A percentile compares a stretch with the other conserved stretches of the same genome.
Conservation (phyloP, 2,113 vertebrate genomes). For the Oryzias melastigma region DNA sequence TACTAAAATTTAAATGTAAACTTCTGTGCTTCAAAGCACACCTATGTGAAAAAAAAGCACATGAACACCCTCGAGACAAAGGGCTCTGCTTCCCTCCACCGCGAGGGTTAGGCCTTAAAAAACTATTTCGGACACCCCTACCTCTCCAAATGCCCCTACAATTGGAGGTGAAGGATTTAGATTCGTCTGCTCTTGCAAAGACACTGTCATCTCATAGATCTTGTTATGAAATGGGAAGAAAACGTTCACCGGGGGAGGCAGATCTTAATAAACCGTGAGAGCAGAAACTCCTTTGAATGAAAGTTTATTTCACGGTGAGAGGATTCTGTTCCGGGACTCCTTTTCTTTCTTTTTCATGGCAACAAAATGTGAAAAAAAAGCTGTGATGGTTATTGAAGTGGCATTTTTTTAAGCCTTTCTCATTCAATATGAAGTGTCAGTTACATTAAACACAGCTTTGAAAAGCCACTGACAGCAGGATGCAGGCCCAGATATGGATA, state of each 20-base stretch:
- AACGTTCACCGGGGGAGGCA: constrained; percentile 34
- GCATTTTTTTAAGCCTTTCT: constrained; percentile 40
- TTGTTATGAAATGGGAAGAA: constrained; percentile 67
- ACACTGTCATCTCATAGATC: constrained; percentile 60
- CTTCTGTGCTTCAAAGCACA: too few relatives aligned
- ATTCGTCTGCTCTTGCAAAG: constrained; percentile 24
- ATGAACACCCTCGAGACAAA: too few relatives aligned
- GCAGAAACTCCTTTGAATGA: constrained; percentile 26
- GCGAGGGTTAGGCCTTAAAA: too few relatives aligned
- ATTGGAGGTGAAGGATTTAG: constrained; percentile 27
- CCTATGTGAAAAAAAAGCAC: too few relatives aligned
- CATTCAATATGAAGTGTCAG: constrained; percentile 49
- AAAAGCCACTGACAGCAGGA: constrained; percentile 58
- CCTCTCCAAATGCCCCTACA: constrained; percentile 1
- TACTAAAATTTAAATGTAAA: too few relatives aligned
- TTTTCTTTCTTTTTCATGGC: constrained; percentile 9
- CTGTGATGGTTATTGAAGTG: constrained; percentile 29
- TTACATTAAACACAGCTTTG: constrained; percentile 57
- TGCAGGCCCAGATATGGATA: constrained; percentile 53
- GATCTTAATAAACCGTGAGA: constrained; percentile 45
- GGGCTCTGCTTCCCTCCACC: too few relatives aligned
- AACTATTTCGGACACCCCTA: too few relatives aligned
- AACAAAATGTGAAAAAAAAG: constrained; percentile 2
- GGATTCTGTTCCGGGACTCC: constrained; percentile 1
- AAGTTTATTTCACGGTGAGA: constrained; percentile 21